A percentile compares a stretch with the other conserved stretches of the same genome.
phyloP scores from a whole-genome alignment of 2,888 invertebrate genomes.

The Magallana nippona region DNA sequence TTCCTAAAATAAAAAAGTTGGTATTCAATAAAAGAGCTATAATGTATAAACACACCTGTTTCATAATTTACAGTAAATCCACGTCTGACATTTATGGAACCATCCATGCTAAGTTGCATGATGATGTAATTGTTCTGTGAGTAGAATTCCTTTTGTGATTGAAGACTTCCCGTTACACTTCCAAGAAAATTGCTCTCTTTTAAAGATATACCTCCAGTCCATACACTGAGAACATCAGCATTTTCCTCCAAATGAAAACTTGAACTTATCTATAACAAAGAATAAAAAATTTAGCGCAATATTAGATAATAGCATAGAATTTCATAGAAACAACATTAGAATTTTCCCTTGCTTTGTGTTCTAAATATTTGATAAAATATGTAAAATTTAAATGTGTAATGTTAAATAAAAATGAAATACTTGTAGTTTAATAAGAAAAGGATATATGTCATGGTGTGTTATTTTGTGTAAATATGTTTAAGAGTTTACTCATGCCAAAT shows the following conservation, averaged over 20 bases:
- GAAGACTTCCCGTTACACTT: slow-evolving; percentile 19
- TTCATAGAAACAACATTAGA: not conserved
- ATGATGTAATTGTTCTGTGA: slow-evolving; percentile 35
- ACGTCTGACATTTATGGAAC: not conserved
- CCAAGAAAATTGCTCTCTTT: slow-evolving; percentile 31
- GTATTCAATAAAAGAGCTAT: too few species aligned
- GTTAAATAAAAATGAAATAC: too few species aligned
- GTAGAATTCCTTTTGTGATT: slow-evolving; percentile 15
- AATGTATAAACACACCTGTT: not conserved
- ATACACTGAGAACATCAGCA: slow-evolving; percentile 36
- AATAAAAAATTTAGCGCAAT: not conserved
- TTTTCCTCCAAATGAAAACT: slow-evolving; percentile 28
- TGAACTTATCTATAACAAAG: not conserved
- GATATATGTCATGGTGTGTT: too few species aligned
- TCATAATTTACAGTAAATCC: slow-evolving; percentile 24
- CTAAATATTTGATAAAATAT: too few species aligned
- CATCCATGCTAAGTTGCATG: slow-evolving; percentile 9
- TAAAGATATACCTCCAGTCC: slow-evolving; percentile 36
- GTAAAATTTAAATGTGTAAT: too few species aligned
- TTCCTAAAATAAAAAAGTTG: too few species aligned
- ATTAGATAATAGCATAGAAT: not conserved
- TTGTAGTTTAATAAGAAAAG: too few species aligned
- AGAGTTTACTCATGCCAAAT: too few species aligned
- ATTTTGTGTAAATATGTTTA: too few species aligned
- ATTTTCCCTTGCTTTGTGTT: too few species aligned